phyloP scores from a whole-genome alignment of 2,888 invertebrate species.

The Rotaria sp. region DNA sequence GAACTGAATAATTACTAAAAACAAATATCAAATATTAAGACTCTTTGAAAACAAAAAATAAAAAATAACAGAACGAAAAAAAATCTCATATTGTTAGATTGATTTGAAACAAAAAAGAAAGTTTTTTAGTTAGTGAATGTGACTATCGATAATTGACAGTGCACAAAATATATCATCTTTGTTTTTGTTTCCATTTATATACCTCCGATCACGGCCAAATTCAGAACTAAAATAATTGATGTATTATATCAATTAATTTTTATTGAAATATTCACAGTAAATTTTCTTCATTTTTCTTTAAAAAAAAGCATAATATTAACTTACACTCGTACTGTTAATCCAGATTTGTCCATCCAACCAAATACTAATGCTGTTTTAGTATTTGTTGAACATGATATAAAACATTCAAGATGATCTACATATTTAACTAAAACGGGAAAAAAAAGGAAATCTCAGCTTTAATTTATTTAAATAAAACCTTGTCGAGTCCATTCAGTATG shows the following conservation, averaged over 20 bases:
- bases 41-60: neutral
- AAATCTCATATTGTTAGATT: neutral
- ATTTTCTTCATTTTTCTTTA: neutral
- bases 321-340: neutral
- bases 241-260: neutral
- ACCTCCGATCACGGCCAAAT: neutral
- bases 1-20: conserved; percentile 29
- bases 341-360: neutral
- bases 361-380: neutral
- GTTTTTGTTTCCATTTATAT: neutral
- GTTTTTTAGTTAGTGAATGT: neutral
- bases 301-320: neutral
- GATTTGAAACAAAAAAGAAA: neutral
- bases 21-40: neutral
- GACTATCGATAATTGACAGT: neutral
- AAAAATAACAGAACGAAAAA: neutral
- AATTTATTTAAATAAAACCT: conserved; percentile 45
- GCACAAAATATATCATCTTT: too few species aligned
- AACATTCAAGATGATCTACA: conserved; percentile 52
- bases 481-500: conserved; percentile 54
- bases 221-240: neutral
- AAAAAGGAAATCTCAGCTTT: neutral
- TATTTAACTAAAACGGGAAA: conserved; percentile 47
- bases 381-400: conserved; percentile 53
- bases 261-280: neutral